Conservation (phyloP, 2,888 invertebrate genomes). For the Eucera pruinosa region DNA sequence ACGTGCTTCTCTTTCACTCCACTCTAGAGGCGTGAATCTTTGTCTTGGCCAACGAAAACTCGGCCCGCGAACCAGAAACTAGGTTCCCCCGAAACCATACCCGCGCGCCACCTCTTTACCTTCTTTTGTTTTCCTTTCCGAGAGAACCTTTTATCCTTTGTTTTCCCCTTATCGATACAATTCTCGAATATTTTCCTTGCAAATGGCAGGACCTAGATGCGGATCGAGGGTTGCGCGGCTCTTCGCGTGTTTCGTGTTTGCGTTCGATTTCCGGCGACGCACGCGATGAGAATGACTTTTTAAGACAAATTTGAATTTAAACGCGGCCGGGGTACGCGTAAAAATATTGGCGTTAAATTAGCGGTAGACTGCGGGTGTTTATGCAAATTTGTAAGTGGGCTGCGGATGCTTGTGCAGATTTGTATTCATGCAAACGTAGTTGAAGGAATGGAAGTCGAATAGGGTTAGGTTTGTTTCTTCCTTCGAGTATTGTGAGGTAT, state of each 20-base stretch:
- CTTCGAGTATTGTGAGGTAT: no score
- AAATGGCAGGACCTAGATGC: neutral
- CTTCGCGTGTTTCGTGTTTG: neutral
- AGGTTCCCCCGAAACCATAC: neutral
- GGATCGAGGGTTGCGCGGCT: neutral
- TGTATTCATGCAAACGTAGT: no score
- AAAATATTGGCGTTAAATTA: no score
- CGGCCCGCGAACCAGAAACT: neutral
- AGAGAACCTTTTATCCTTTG: neutral
- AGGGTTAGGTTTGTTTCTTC: no score
- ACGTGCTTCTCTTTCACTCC: constrained; percentile 10
- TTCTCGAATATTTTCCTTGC: constrained; percentile 8
- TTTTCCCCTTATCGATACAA: constrained; percentile 32
- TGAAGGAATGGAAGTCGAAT: no score
- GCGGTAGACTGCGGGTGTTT: no score
- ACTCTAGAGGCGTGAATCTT: constrained; percentile 5
- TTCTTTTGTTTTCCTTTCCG: constrained; percentile 2
- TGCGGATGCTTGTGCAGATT: no score
- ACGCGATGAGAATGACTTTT: no score
- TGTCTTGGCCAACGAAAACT: constrained; percentile 2
- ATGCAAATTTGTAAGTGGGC: no score
- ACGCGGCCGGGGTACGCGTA: no score
- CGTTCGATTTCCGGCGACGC: neutral
- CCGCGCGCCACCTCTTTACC: neutral
- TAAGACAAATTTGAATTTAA: no score